These are phyloP conservation scores for Mystacornis crossleyi DNA, from an alignment of 2,113 vertebrate genomes.

Conservation along the genomic window DNA sequence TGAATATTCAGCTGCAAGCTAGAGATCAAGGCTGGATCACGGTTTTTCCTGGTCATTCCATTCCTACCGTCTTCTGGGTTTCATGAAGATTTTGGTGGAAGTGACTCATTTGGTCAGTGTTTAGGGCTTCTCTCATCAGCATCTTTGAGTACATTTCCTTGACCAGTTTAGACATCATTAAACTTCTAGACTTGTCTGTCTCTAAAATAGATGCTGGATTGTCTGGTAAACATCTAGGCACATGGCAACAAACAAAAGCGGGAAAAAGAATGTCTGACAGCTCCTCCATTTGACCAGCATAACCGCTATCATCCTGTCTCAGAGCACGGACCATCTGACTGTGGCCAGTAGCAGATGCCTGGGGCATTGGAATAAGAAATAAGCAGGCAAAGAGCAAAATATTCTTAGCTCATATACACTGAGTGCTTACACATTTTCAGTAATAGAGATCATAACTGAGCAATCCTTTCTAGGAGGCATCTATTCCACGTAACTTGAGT, in stretches of 20 bases:
- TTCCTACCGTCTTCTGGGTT: not conserved
- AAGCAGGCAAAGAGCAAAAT: not conserved
- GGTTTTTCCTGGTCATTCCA: not conserved
- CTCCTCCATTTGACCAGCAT: not conserved
- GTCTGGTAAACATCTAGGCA: not conserved
- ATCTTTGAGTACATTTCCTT: not conserved
- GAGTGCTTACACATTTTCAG: not conserved
- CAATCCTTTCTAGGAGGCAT: not conserved
- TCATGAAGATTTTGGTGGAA: not conserved
- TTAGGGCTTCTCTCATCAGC: not conserved
- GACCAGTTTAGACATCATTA: not conserved
- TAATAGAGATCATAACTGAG: not conserved
- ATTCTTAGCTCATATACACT: not conserved
- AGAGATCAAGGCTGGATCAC: not conserved
- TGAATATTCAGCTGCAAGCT: not conserved
- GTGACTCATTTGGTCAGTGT: not conserved
- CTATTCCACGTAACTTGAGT: not conserved
- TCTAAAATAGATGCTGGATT: not conserved
- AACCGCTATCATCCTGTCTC: not conserved
- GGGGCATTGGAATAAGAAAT: not conserved
- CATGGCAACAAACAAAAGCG: not conserved
- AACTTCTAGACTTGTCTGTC: not conserved
- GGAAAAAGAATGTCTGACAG: not conserved
- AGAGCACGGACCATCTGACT: not conserved
- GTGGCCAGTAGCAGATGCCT: not conserved